Base-by-base conservation (phyloP, 1,140 invertebrate genomes). In the Andricus grossulariae region DNA sequence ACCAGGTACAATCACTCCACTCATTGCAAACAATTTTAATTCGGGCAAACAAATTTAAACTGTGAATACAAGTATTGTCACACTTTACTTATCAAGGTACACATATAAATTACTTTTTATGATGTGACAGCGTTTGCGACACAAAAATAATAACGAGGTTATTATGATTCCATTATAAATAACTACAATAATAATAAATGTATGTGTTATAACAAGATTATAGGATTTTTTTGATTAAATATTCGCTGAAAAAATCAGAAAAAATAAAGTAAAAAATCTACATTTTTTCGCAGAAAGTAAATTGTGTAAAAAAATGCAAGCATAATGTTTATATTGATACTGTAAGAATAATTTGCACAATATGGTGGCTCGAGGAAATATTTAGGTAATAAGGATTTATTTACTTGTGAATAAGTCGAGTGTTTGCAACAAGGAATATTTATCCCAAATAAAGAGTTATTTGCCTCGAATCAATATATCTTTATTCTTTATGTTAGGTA, bases 1-100 rank as follows among this genome's bases (percentile, higher is more conserved):
- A 19, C 32, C 57, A 60, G 7, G 15, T 39, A 45, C 39, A 32
- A 66, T 66, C 60, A 66, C 39, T 45, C 39, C 10, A 45, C 39
- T 45, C 32, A 66, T 66, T 66, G 39, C 15, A 32, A 80, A 75
- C 77, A 66, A 50, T 60, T 74, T 57, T 75, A 81, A 81, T 78
- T 76, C 49, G 74, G 74, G 76, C 73, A 76, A 78, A 78, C 74
- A 80, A 77, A 71, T 76, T 73, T 76, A 66, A 78, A 74, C 74
- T 21, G 32, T 39, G 60, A 66, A 66, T 66, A 39, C 60, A 66
- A 66, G n/a, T 66, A 66, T 45, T 66, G 71, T 78, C 74, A 78
- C 72, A 78, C 74, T 81, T 75, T 76, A 81, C 66, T 81, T 81
- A 81, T 81, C 79, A 76, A 75, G 66, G 52, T 52, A 76, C 76